Percentiles rank a stretch among this genome's conserved stretches.
These are phyloP conservation scores for Neomorphus geoffroyi DNA, from an alignment of 2,797 vertebrate genomes.

Conservation along the genomic window DNA sequence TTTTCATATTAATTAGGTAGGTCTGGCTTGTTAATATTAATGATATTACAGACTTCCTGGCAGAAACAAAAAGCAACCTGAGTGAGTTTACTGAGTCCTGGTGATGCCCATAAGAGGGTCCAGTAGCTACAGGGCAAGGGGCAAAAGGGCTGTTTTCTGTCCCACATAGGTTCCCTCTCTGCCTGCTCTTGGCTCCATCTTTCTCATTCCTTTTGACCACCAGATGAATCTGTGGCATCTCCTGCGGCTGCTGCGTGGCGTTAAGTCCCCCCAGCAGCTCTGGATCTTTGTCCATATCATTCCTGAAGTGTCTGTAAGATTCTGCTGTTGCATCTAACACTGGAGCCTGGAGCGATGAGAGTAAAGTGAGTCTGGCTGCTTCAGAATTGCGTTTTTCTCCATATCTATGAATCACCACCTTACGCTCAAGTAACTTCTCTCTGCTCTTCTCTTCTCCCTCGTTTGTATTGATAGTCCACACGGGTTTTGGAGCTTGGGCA, in stretches of 20 bases:
- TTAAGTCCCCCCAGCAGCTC: conserved; percentile 36
- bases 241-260: conserved; percentile 29
- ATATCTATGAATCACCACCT: background rate
- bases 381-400: background rate
- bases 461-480: background rate
- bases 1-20: background rate
- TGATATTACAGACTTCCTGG: background rate
- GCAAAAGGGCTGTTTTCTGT: background rate
- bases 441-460: background rate
- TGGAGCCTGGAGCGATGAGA: background rate
- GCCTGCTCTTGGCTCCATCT: background rate
- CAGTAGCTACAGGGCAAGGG: background rate
- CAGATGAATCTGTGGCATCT: background rate
- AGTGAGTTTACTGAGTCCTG: background rate
- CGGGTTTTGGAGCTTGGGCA: background rate
- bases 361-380: background rate
- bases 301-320: background rate
- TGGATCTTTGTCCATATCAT: background rate
- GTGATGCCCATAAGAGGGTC: background rate
- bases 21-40: background rate
- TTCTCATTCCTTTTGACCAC: background rate
- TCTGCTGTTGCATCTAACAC: background rate
- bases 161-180: background rate
- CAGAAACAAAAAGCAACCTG: background rate
- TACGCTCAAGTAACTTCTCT: background rate